phyloP scores from a whole-genome alignment of 1,140 invertebrate species.

The Procambarus clarkii region DNA sequence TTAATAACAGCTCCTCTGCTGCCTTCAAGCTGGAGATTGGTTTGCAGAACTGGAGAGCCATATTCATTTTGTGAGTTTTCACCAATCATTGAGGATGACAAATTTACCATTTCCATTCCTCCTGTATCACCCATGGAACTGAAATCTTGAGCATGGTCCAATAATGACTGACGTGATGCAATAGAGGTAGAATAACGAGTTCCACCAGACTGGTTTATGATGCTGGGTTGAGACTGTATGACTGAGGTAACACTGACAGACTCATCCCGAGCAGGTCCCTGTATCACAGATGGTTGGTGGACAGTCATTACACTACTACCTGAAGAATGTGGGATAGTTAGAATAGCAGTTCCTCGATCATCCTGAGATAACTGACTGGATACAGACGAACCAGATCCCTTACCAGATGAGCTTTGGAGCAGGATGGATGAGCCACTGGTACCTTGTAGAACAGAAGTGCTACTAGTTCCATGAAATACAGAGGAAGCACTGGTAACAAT shows the following conservation, averaged over 20 bases:
- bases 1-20: slow-evolving; percentile 36
- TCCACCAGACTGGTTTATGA: slow-evolving; percentile 29
- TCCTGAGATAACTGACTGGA: slow-evolving; percentile 17
- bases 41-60: slow-evolving; percentile 14
- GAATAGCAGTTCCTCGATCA: slow-evolving; percentile 22
- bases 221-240: slow-evolving; percentile 54
- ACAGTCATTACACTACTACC: slow-evolving; percentile 32
- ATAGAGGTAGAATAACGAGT: slow-evolving; percentile 30
- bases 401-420: slow-evolving; percentile 28
- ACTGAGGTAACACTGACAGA: slow-evolving; percentile 56
- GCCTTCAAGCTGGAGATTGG: slow-evolving; percentile 38
- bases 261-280: slow-evolving; percentile 53
- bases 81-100: slow-evolving; percentile 41
- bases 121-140: slow-evolving; percentile 43
- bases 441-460: slow-evolving; percentile 35
- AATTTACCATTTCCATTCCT: slow-evolving; percentile 53
- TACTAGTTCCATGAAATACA: slow-evolving; percentile 25
- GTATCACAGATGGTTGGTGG: slow-evolving; percentile 61
- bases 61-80: slow-evolving; percentile 7
- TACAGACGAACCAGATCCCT: slow-evolving; percentile 20
- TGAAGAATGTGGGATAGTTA: slow-evolving; percentile 47
- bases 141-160: slow-evolving; percentile 46
- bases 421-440: slow-evolving; percentile 42
- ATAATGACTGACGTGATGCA: slow-evolving; percentile 28
- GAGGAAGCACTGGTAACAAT: slow-evolving; percentile 26